Base-by-base conservation (phyloP, 2,888 invertebrate species). In the Aromia moschata region DNA sequence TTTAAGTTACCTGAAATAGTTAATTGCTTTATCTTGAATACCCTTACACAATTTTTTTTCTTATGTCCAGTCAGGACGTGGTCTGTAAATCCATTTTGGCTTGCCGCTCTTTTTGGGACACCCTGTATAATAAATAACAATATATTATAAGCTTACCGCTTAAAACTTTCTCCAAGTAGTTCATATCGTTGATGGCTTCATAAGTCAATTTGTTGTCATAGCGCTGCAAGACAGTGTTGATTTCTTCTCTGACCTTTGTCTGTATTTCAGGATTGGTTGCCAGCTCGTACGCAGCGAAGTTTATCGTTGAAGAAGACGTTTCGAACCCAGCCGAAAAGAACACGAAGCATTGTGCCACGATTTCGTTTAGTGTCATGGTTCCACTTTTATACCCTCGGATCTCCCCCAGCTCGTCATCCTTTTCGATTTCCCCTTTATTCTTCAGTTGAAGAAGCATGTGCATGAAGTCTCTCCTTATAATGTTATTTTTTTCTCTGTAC, bases 391-490 rank as follows among this genome's bases (percentile, higher is more conserved):
- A n/a, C n/a, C n/a, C n/a, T n/a, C n/a, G n/a, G 9, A 44, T 30
- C 41, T 59, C 52, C 1, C 60, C 46, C 4, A 41, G 53, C 10
- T 59, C 40, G 37, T 57, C 64, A 25, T 67, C 68, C 37, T 70
- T 55, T 1, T 66, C 54, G 1, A 38, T 56, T 53, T 57, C 64
- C 10, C 65, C 70, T 14, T 63, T 70, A 31, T 78, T 81, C 62
- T 78, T 79, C 36, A 78, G 60, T 10, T 81, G 79, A 1, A 83
- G 75, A 47, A 83, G 65, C 25, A 82, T 64, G 52, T 84, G 81
- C n/a, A 85, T 70, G 55, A 83, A 85, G 65, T 85, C 83, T 52
- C 81, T 80, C 4, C 83, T 64, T 67, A 77, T 68, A 1, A 78
- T 52, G 2, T 72, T 65, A 49, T 73, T 67, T 62, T 77, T 64